These are phyloP conservation scores for Apteryx mantelli DNA, from an alignment of 2,113 vertebrate genomes.

Conservation along the genomic window DNA sequence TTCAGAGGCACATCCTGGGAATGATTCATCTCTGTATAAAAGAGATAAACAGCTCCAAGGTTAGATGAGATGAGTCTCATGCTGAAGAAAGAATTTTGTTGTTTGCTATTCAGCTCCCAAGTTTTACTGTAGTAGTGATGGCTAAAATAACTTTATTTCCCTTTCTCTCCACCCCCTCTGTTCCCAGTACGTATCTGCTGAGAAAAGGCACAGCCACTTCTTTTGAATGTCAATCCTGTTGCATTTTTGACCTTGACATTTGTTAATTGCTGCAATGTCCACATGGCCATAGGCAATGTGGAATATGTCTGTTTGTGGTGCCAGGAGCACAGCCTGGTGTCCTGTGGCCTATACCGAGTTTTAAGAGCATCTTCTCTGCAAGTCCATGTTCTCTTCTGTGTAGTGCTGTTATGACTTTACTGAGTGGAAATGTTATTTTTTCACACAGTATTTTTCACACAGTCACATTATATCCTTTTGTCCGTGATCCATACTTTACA, in stretches of 20 bases:
- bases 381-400: neutral
- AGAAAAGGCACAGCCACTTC: neutral
- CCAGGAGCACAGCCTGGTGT: neutral
- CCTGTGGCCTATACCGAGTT: neutral
- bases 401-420: neutral
- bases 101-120: neutral
- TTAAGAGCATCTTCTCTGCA: neutral
- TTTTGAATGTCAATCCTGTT: neutral
- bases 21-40: conserved; percentile 6
- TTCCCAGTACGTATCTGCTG: neutral
- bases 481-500: neutral
- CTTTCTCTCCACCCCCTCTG: neutral
- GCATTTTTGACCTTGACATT: neutral
- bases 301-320: neutral
- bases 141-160: conserved; percentile 40
- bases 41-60: conserved; percentile 1
- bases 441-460: neutral
- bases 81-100: neutral
- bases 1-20: conserved; percentile 11
- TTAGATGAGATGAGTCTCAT: neutral
- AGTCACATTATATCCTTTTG: neutral
- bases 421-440: neutral
- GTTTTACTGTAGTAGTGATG: neutral
- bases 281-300: neutral
- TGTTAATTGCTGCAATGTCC: neutral